These are phyloP conservation scores for Hydroisotoma schaefferi DNA, from an alignment of 2,888 invertebrate species.

Conservation along the genomic window DNA sequence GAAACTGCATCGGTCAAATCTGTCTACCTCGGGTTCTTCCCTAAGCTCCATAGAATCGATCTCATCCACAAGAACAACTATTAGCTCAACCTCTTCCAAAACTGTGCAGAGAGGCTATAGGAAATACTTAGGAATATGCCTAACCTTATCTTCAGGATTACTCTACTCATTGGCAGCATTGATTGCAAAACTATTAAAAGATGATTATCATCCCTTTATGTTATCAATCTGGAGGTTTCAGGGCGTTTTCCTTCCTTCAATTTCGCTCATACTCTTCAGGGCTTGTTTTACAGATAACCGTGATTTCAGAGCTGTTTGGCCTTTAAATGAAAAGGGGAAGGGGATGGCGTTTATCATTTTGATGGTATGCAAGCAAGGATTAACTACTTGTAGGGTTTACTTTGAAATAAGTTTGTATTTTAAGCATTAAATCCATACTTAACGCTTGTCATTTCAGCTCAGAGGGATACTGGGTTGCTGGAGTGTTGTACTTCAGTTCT, in stretches of 20 bases:
- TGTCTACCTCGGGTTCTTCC: background rate
- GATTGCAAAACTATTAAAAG: constrained; percentile 17
- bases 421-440: background rate
- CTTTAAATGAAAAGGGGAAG: constrained; percentile 15
- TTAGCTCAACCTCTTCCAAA: background rate
- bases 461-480: constrained; percentile 18
- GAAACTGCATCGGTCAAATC: too few relatives aligned
- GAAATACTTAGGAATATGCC: constrained; percentile 15
- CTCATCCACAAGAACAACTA: too few relatives aligned
- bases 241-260: constrained; percentile 20
- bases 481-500: constrained; percentile 23
- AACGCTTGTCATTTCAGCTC: constrained; percentile 5
- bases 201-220: constrained; percentile 19
- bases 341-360: constrained; percentile 11
- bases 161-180: constrained; percentile 22
- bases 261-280: constrained; percentile 6
- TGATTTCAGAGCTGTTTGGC: constrained; percentile 17
- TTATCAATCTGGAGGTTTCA: constrained; percentile 25
- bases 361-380: constrained; percentile 13
- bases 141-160: constrained; percentile 20
- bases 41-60: background rate
- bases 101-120: background rate
- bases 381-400: too few relatives aligned
- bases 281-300: constrained; percentile 6
- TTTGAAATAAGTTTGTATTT: background rate